These are phyloP conservation scores for Calonectris borealis DNA, from an alignment of 2,113 vertebrate genomes.

Conservation along the genomic window DNA sequence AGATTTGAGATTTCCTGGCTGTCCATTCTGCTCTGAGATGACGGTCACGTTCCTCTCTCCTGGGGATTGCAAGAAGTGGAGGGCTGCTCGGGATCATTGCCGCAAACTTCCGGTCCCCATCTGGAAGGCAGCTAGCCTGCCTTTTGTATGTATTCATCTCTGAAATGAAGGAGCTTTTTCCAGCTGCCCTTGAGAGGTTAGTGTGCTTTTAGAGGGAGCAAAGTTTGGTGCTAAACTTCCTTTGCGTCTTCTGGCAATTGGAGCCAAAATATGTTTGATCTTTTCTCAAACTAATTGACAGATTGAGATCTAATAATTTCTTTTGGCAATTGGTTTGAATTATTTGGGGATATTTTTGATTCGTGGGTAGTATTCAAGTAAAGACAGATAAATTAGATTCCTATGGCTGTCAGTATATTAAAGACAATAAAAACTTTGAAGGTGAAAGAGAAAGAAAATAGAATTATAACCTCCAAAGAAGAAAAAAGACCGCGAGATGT, in stretches of 20 bases:
- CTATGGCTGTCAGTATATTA: not conserved
- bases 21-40: not conserved
- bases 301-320: not conserved
- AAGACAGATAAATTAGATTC: not conserved
- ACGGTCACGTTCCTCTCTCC: not conserved
- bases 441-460: not conserved
- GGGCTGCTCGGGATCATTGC: not conserved
- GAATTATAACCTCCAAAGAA: not conserved
- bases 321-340: not conserved
- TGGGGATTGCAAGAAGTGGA: not conserved
- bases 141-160: conserved; percentile 27
- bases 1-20: not conserved
- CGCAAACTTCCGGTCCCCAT: conserved; percentile 22
- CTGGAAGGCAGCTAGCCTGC: conserved; percentile 33
- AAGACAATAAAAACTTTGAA: not conserved
- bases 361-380: not conserved
- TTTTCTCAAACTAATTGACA: not conserved
- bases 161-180: conserved; percentile 7
- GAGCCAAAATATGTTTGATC: not conserved
- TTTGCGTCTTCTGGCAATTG: not conserved
- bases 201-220: not conserved
- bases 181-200: conserved; percentile 1
- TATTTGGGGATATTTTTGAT: not conserved
- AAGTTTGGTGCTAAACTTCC: not conserved
- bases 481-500: not conserved